Base-by-base conservation (phyloP, 2,888 invertebrate genomes). In the Leptinotarsa haldemani region DNA sequence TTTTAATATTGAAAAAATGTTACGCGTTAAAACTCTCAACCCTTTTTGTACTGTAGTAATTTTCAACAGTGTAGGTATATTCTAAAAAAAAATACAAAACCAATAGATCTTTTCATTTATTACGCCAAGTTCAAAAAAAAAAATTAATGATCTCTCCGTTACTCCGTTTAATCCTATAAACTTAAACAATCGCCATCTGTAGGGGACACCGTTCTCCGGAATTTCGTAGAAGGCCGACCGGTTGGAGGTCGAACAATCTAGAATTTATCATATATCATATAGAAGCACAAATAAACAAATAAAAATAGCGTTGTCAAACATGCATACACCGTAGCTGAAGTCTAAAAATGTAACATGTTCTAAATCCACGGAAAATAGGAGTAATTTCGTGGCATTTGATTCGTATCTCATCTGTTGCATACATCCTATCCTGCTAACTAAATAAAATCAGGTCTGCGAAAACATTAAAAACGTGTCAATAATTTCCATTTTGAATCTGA, bases 171-270 rank as follows among this genome's bases (percentile, higher is more conserved):
- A 3, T 12, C 18, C 20, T 13, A 56, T 22, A 13, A 13, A 56
- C 22, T 13, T 15, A 56, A 56, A 22, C 56, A 56, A 56, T 4
- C 25, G 65, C 65, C 70, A 70, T 65, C 70, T 70, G 70, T 56
- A 46, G 56, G n/a, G 9, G 12, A 12, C 40, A 9, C 40, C 40
- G 40, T 40, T 40, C 50, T 30, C 65, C 65, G 48, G 56, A 56
- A 56, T 68, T 65, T 58, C n/a, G n/a, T 30, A 61, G 25, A 61
- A 61, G 30, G 9, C 20, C 61, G 70, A 65, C 65, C 56, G 56
- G 20, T 25, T 64, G 53, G 70, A 70, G 70, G 70, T 50, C 65
- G 56, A 4, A 47, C 65, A 52, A 70, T 70, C 65, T 65, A 47
- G 70, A 47, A 58, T 56, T 18, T 47, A 65, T 65, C 56, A 65